These are phyloP conservation scores for Myotis yumanensis DNA, from an alignment of 2,113 vertebrate genomes.

Conservation along the genomic window DNA sequence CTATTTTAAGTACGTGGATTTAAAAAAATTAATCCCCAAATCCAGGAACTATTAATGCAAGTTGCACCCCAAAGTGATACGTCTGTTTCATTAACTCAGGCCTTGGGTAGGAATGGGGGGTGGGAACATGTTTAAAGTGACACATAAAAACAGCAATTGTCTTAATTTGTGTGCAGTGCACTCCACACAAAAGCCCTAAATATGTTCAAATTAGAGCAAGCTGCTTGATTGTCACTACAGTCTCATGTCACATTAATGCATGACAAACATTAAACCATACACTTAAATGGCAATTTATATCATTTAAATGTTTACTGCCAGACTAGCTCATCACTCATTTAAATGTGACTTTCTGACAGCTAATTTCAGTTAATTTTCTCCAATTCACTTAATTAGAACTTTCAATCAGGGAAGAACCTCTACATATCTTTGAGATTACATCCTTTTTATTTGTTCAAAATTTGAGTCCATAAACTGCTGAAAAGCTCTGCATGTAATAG, in stretches of 20 bases:
- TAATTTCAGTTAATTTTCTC: constrained; percentile 98
- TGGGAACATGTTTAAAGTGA: constrained; percentile 90
- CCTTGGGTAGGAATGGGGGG: constrained; percentile 64
- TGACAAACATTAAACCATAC: constrained; percentile 99
- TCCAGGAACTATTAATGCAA: constrained; percentile 74
- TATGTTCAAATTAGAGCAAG: constrained; percentile 99
- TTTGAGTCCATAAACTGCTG: constrained; percentile 75
- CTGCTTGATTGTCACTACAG: constrained; percentile 99
- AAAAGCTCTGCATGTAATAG: constrained; percentile 79
- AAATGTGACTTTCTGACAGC: constrained; percentile 99
- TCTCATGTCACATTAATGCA: constrained; percentile 99
- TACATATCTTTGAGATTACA: constrained; percentile 80
- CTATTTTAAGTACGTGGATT: constrained; percentile 76
- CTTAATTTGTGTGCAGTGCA: constrained; percentile 96
- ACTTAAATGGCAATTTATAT: constrained; percentile 99
- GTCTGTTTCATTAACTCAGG: constrained; percentile 92
- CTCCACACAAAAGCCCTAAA: constrained; percentile 96
- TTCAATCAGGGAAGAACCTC: constrained; percentile 90
- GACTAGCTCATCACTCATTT: constrained; percentile 96
- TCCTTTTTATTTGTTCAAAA: constrained; percentile 84
- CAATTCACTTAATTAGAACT: constrained; percentile 99
- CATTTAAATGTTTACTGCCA: constrained; percentile 99
- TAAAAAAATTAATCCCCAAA: constrained; percentile 75
- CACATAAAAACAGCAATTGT: constrained; percentile 97
- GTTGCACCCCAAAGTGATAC: constrained; percentile 82